Conservation (phyloP, 2,113 vertebrate genomes). For the Catharus minimus region DNA sequence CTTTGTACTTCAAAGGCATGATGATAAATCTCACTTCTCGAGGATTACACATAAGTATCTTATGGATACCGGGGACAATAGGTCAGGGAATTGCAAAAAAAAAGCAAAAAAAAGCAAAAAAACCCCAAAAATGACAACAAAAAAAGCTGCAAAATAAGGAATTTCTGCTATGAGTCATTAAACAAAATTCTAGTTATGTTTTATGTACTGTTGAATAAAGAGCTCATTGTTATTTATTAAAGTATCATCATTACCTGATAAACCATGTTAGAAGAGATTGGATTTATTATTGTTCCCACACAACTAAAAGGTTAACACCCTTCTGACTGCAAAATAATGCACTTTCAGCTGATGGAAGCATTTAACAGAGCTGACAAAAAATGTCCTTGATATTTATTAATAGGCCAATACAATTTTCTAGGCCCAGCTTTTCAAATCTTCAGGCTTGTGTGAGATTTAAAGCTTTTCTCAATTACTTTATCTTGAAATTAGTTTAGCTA, state of each 20-base stretch:
- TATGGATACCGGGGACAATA: not conserved
- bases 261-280: slow-evolving; percentile 28
- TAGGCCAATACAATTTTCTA: not conserved
- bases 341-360: slow-evolving; percentile 18
- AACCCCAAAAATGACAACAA: no score
- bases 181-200: slow-evolving; percentile 74
- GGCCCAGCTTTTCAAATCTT: not conserved
- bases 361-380: slow-evolving; percentile 31
- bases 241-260: slow-evolving; percentile 38
- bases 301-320: slow-evolving; percentile 43
- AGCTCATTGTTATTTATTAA: slow-evolving; percentile 61
- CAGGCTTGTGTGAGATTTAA: not conserved
- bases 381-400: slow-evolving; percentile 51
- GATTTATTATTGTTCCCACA: slow-evolving; percentile 63
- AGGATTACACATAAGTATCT: slow-evolving; percentile 7
- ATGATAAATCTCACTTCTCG: slow-evolving; percentile 34
- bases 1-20: slow-evolving; percentile 16
- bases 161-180: slow-evolving; percentile 64
- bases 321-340: slow-evolving; percentile 40
- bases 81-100: not conserved
- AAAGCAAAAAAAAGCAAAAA: not conserved
- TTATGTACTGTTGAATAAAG: slow-evolving; percentile 70
- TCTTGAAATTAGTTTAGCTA: not conserved
- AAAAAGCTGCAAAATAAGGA: not conserved
- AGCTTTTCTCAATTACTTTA: slow-evolving; percentile 3